These are phyloP conservation scores for Zygothrica quintamaculata DNA, from an alignment of 2,888 invertebrate genomes.

Conservation along the genomic window DNA sequence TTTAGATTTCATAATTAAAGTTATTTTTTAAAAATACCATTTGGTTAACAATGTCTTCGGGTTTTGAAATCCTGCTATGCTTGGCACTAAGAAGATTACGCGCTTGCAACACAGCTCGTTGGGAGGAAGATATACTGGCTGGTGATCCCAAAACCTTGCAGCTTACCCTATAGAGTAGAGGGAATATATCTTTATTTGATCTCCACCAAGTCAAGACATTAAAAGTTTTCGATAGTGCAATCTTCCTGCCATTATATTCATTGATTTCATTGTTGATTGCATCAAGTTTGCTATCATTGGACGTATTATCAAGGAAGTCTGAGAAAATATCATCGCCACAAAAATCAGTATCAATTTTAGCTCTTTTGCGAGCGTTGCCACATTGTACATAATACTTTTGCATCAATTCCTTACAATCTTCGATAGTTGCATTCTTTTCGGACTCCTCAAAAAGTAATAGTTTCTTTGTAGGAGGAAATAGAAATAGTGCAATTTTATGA, in stretches of 20 bases:
- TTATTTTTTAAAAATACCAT: slow-evolving; percentile 26
- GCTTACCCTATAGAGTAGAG: slow-evolving; percentile 27
- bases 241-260: slow-evolving; percentile 17
- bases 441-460: slow-evolving; percentile 7
- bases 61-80: neutral
- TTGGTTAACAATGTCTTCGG: slow-evolving; percentile 8
- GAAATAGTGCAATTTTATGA: slow-evolving; percentile 22
- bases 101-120: slow-evolving; percentile 13
- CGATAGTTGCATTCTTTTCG: slow-evolving; percentile 5
- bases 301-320: slow-evolving; percentile 11
- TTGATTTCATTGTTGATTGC: slow-evolving; percentile 18
- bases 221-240: slow-evolving; percentile 2
- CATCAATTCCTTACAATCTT: slow-evolving; percentile 13
- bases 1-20: neutral
- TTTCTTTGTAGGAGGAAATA: slow-evolving; percentile 24
- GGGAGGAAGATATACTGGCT: slow-evolving; percentile 3
- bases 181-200: slow-evolving; percentile 19
- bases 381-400: slow-evolving; percentile 17
- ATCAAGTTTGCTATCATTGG: slow-evolving; percentile 13
- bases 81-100: slow-evolving; percentile 7
- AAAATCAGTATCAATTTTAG: slow-evolving; percentile 7
- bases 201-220: slow-evolving; percentile 25
- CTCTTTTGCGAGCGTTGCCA: slow-evolving; percentile 1
- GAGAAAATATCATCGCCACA: slow-evolving; percentile 15
- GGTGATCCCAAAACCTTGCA: slow-evolving; percentile 27